These are phyloP conservation scores for Allacma fusca DNA, from an alignment of 2,888 invertebrate genomes.

Conservation along the genomic window DNA sequence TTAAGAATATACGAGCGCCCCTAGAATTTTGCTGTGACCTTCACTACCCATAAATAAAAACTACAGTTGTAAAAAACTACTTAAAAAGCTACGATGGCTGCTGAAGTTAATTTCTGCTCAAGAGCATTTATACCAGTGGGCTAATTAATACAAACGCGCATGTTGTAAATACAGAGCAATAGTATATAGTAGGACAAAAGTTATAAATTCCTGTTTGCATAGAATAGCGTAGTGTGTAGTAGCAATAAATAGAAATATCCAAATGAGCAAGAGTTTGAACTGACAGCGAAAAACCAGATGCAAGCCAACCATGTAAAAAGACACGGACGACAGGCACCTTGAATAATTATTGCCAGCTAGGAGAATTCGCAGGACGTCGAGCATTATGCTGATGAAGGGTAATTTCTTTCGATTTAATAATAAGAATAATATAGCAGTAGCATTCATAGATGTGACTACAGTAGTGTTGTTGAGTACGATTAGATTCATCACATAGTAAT, in stretches of 20 bases:
- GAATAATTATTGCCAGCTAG: conserved; percentile 29
- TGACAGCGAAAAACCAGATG: conserved; percentile 19
- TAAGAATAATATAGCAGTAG: conserved; percentile 31
- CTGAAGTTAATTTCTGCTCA: too few species aligned
- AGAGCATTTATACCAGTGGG: too few species aligned
- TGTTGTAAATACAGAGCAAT: too few species aligned
- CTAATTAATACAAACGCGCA: too few species aligned
- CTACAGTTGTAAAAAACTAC: too few species aligned
- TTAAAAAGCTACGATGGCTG: too few species aligned
- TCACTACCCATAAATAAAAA: too few species aligned
- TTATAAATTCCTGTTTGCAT: neutral
- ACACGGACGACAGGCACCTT: conserved; percentile 31
- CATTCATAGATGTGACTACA: conserved; percentile 1
- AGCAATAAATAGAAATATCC: neutral
- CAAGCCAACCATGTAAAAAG: conserved; percentile 34
- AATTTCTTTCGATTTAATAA: conserved; percentile 37
- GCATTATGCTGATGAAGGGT: neutral
- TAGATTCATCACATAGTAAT: conserved; percentile 11
- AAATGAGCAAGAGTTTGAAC: conserved; percentile 1
- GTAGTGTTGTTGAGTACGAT: conserved; percentile 19
- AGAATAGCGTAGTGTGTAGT: neutral
- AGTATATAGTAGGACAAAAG: too few species aligned
- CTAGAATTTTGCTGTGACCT: too few species aligned
- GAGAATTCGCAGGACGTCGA: neutral
- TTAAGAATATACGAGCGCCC: too few species aligned